Percentiles rank a stretch among this genome's conserved stretches.
These are phyloP conservation scores for Scaptodrosophila lebanonensis DNA, from an alignment of 1,140 invertebrate species.

Conservation along the genomic window DNA sequence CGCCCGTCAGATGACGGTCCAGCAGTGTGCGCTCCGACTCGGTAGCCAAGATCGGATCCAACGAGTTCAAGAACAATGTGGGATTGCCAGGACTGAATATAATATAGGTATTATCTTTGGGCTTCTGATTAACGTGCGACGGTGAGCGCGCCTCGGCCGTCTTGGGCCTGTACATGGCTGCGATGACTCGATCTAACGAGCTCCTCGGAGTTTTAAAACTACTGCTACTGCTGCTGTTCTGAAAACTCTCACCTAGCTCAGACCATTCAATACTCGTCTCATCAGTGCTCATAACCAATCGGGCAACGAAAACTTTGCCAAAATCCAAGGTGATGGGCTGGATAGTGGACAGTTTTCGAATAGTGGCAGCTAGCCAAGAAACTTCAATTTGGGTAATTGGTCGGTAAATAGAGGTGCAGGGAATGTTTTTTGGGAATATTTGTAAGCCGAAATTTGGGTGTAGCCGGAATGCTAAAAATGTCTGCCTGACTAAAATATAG, in stretches of 20 bases:
- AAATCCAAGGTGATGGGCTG: too few relatives aligned
- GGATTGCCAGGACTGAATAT: constrained; percentile 44
- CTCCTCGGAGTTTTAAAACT: background rate
- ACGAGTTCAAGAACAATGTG: constrained; percentile 33
- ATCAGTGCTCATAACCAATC: constrained; percentile 33
- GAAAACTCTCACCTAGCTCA: constrained; percentile 13
- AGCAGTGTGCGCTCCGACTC: constrained; percentile 23
- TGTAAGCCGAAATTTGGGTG: too few relatives aligned
- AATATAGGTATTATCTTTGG: constrained; percentile 34
- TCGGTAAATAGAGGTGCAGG: too few relatives aligned
- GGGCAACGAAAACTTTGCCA: too few relatives aligned
- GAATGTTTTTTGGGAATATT: background rate
- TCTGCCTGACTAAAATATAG: too few relatives aligned
- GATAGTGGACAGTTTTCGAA: too few relatives aligned
- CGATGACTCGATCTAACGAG: background rate
- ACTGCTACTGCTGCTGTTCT: constrained; percentile 6
- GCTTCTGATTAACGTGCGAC: background rate
- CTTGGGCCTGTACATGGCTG: background rate
- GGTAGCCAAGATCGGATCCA: constrained; percentile 11
- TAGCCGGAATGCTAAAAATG: too few relatives aligned
- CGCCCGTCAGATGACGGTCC: constrained; percentile 24
- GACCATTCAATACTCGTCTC: constrained; percentile 19
- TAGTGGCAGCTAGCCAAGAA: too few relatives aligned
- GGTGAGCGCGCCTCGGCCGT: background rate
- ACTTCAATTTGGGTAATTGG: too few relatives aligned